These are phyloP conservation scores for Lemur catta DNA, from an alignment of 2,797 vertebrate genomes.

Conservation along the genomic window DNA sequence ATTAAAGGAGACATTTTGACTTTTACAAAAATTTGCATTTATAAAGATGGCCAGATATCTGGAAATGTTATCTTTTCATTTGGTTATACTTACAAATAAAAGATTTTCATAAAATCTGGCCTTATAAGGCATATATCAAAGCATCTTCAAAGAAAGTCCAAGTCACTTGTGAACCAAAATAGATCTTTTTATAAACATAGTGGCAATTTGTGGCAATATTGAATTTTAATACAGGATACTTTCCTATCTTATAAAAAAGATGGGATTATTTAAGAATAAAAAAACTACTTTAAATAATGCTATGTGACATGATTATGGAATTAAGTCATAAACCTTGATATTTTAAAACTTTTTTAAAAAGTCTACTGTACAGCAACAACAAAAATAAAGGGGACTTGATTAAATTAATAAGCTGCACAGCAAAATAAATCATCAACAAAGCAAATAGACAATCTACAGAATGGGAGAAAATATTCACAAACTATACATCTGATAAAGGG, in stretches of 20 bases:
- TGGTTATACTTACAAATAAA: slow-evolving; percentile 19
- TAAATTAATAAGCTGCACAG: too few relatives aligned
- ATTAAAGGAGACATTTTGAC: slow-evolving; percentile 26
- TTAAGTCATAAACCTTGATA: not conserved
- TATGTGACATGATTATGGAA: not conserved
- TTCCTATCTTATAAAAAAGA: not conserved
- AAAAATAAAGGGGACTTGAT: not conserved
- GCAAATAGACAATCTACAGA: too few relatives aligned
- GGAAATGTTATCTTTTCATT: not conserved
- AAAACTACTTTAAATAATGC: not conserved
- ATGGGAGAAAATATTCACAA: too few relatives aligned
- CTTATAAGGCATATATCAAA: not conserved
- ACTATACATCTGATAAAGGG: too few relatives aligned
- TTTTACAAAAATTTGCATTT: not conserved
- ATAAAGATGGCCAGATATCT: not conserved
- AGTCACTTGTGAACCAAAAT: not conserved
- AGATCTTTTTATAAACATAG: not conserved
- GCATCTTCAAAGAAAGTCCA: slow-evolving; percentile 12
- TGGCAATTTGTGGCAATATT: not conserved
- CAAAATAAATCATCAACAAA: too few relatives aligned
- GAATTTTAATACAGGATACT: slow-evolving; percentile 1
- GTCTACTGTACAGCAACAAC: not conserved
- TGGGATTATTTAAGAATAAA: not conserved
- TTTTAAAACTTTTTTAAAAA: not conserved
- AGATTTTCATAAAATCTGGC: not conserved